Percentiles rank a stretch among this genome's conserved stretches.
Evolutionary conservation across 2,113 vertebrate genomes (phyloP).

Genomic region (Paralichthys olivaceus): DNA sequence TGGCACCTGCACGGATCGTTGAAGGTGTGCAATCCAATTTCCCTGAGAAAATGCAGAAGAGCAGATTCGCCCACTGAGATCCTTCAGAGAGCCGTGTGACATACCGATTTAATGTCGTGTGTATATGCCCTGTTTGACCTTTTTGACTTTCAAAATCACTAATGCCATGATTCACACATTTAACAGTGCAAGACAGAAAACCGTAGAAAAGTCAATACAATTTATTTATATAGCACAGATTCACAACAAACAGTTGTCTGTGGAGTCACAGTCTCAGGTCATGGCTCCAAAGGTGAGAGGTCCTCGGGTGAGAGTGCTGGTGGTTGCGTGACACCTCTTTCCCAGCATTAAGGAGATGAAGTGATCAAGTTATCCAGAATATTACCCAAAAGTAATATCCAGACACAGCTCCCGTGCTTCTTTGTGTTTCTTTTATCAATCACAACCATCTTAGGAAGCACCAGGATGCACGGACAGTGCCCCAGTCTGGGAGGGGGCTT

Average conservation of each 20-base stretch:
- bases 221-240: too few relatives aligned
- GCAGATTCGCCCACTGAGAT: not conserved
- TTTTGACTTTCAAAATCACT: constrained; percentile 35
- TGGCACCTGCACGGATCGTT: constrained; percentile 34
- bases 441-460: not conserved
- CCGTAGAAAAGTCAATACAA: not conserved
- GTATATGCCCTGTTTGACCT: not conserved
- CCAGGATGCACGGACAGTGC: not conserved
- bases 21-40: constrained; percentile 6
- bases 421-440: not conserved
- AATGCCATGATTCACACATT: constrained; percentile 10
- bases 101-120: not conserved
- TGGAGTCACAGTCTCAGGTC: too few relatives aligned
- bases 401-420: not conserved
- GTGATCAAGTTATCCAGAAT: too few relatives aligned
- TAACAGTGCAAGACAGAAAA: constrained; percentile 4
- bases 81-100: constrained; percentile 3
- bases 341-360: constrained; percentile 3
- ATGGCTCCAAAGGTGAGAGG: too few relatives aligned
- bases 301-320: too few relatives aligned
- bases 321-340: not conserved
- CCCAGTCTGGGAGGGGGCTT: not conserved
- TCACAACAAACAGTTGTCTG: too few relatives aligned
- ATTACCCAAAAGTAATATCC: too few relatives aligned
- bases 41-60: not conserved